Conservation (phyloP, 2,797 vertebrate genomes). For the Mallotus villosus region DNA sequence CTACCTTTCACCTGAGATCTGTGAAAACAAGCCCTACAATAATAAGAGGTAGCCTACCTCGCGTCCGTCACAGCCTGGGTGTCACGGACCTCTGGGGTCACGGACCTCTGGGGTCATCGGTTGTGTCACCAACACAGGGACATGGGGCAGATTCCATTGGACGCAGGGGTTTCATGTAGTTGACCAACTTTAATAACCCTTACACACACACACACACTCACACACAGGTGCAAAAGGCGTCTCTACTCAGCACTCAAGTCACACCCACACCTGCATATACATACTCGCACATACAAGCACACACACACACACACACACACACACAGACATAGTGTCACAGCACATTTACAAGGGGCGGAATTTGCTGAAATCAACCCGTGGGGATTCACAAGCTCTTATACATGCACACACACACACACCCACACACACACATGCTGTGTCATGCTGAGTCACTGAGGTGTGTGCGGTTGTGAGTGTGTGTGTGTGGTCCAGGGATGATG, state of each 20-base stretch:
- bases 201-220: too few relatives aligned
- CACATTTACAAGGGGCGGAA: background rate
- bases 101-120: background rate
- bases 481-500: slow-evolving; percentile 18
- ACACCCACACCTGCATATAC: too few relatives aligned
- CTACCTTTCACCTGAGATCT: slow-evolving; percentile 97
- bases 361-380: background rate
- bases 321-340: background rate
- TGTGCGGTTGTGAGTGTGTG: background rate
- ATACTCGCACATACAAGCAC: too few relatives aligned
- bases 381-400: background rate
- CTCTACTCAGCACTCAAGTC: too few relatives aligned
- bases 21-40: slow-evolving; percentile 98
- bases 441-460: background rate
- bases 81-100: too few relatives aligned
- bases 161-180: too few relatives aligned
- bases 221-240: too few relatives aligned
- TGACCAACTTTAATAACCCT: too few relatives aligned
- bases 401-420: background rate
- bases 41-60: slow-evolving; percentile 89
- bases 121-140: background rate
- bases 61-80: too few relatives aligned
- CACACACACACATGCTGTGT: background rate
- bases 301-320: background rate
- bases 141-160: too few relatives aligned